Percentiles rank a stretch among this genome's conserved stretches.
Conservation (phyloP, 2,888 invertebrate species). For the Cordylochernes scorpioides region DNA sequence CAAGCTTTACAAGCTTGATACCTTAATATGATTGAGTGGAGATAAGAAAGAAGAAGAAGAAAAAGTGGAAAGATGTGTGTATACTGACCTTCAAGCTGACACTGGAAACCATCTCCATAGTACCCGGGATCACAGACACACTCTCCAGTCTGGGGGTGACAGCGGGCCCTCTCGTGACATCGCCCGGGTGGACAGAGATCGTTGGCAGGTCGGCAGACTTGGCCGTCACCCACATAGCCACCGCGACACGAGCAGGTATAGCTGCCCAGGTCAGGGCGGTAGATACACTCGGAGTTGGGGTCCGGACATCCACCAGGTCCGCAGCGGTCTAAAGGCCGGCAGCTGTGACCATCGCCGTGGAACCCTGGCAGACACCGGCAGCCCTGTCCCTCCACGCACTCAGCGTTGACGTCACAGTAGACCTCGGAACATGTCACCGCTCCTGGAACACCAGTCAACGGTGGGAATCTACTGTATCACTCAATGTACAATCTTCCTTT, state of each 20-base stretch:
- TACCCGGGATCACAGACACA: conserved; percentile 25
- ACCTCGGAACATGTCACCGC: conserved; percentile 26
- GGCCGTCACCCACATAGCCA: conserved; percentile 61
- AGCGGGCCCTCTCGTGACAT: conserved; percentile 35
- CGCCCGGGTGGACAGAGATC: conserved; percentile 33
- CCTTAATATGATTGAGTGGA: too few relatives aligned
- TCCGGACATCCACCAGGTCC: conserved; percentile 34
- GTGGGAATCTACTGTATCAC: too few relatives aligned
- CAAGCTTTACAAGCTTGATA: too few relatives aligned
- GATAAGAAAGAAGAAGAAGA: too few relatives aligned
- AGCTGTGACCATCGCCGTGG: conserved; percentile 53
- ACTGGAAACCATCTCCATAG: conserved; percentile 6
- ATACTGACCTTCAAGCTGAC: too few relatives aligned
- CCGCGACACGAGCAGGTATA: conserved; percentile 56
- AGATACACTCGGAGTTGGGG: conserved; percentile 43
- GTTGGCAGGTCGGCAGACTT: too few relatives aligned
- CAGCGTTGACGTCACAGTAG: conserved; percentile 34
- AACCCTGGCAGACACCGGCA: conserved; percentile 31
- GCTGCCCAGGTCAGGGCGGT: conserved; percentile 25
- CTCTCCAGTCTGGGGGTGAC: conserved; percentile 30
- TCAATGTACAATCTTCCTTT: too few relatives aligned
- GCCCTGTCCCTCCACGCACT: conserved; percentile 19
- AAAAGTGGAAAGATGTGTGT: too few relatives aligned
- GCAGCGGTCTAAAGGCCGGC: conserved; percentile 29
- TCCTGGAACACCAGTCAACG: too few relatives aligned